Evolutionary conservation across 2,888 invertebrate genomes (phyloP), one percentile per base, ranked within the genome.

Genomic region (Laothoe populi): DNA sequence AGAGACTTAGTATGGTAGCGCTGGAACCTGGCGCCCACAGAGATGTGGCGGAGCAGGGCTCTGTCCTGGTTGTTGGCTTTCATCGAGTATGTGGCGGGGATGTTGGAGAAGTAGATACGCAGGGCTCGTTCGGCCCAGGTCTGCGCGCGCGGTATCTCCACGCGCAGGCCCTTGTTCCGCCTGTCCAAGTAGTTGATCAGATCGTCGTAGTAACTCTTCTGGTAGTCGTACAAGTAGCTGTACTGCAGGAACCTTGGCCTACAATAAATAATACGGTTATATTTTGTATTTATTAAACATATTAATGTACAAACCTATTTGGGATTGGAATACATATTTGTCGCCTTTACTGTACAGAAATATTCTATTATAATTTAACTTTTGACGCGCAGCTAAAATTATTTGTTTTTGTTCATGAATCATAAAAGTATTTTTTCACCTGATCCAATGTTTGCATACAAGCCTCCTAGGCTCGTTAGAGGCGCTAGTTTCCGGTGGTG

Each of bases 91-190:
- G 95, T 95, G 94, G 95, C 95, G 65, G 96, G 95, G 78, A 95
- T 95, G 62, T 96, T 95, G 67, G 87, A 78, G 59, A 91, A 75
- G 87, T 95, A 96, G 10, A 96, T 96, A 70, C 97, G 94, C 64
- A 97, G 93, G 45, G 95, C 95, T 62, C 97, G 94, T 85, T 97
- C 97, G 58, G 96, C 96, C 97, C 97, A 97, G 35, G 97, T 97
- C 87, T 97, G 96, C 16, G 97, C 95, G 62, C 95, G 93, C 1
- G 97, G 97, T 65, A 94, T 93, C 72, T 97, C 97, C 58, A 95
- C 94, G 0, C 84, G 88, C 59, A 95, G 79, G 0, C 97, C 97
- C 70, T 93, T 93, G 86, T 95, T 94, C 73, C 96, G 94, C 79
- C 95, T 95, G 84, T 97, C 96, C 87, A 97, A 87, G 89, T 96